phyloP scores from a whole-genome alignment of 1,140 invertebrate genomes.

The Ceratina australensis region DNA sequence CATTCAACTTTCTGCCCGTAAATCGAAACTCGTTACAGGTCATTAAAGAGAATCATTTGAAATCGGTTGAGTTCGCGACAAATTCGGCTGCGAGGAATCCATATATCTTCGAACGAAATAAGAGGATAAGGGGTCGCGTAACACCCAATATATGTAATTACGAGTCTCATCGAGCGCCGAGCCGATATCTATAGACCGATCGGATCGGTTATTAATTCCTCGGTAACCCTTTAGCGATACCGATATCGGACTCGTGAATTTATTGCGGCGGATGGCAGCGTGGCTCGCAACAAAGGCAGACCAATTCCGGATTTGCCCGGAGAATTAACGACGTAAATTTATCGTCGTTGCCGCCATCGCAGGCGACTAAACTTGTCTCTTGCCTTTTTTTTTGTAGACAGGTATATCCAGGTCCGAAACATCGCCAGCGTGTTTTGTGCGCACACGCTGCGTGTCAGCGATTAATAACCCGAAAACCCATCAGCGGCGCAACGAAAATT shows the following conservation, averaged over 20 bases:
- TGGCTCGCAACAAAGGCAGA: conserved; percentile 12
- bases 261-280: conserved; percentile 13
- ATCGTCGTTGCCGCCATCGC: not conserved
- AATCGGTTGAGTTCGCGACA: too few species aligned
- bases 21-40: too few species aligned
- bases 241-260: conserved; percentile 47
- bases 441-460: not conserved
- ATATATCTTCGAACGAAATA: conserved; percentile 16
- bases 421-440: conserved; percentile 8
- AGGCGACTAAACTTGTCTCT: not conserved
- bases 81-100: too few species aligned
- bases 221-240: conserved; percentile 39
- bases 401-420: not conserved
- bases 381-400: not conserved
- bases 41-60: too few species aligned
- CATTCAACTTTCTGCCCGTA: too few species aligned
- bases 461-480: conserved; percentile 39
- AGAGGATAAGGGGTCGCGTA: conserved; percentile 1
- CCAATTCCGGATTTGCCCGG: conserved; percentile 29
- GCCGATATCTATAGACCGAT: not conserved
- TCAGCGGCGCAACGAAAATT: conserved; percentile 1
- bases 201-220: conserved; percentile 43
- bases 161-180: not conserved
- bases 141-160: conserved; percentile 31
- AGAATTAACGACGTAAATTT: conserved; percentile 52